phyloP scores from a whole-genome alignment of 2,113 vertebrate genomes.

The Ictalurus punctatus region DNA sequence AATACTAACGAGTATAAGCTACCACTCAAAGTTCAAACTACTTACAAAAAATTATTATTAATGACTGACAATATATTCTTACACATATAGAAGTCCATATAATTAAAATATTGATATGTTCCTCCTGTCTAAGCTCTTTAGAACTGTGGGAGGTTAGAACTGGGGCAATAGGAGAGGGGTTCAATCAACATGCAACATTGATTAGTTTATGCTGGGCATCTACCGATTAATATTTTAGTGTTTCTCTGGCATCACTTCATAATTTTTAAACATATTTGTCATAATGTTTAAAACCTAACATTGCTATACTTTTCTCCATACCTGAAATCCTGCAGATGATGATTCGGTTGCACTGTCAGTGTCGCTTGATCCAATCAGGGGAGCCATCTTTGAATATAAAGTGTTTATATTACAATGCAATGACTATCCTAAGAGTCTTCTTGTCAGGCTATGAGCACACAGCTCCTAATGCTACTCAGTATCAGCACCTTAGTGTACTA shows the following conservation, averaged over 20 bases:
- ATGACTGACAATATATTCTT: not conserved
- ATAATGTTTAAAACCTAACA: not conserved
- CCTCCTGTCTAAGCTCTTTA: not conserved
- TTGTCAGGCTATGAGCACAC: not conserved
- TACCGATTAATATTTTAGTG: not conserved
- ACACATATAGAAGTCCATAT: not conserved
- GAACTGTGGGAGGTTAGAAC: not conserved
- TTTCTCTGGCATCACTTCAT: not conserved
- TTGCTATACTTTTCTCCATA: not conserved
- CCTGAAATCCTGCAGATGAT: not conserved
- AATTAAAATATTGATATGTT: not conserved
- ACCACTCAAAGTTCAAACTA: not conserved
- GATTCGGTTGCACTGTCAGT: conserved; percentile 47
- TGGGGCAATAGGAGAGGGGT: not conserved
- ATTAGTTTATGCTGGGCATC: not conserved
- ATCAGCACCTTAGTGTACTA: not conserved
- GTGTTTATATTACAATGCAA: not conserved
- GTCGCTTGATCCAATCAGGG: conserved; percentile 60
- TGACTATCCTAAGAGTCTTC: not conserved
- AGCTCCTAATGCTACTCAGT: not conserved
- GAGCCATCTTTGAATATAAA: conserved; percentile 63
- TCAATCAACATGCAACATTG: not conserved
- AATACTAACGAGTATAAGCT: not conserved
- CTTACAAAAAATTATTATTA: not conserved
- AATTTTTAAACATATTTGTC: not conserved